Base-by-base conservation (phyloP, 2,113 vertebrate species). In the Oryzias javanicus region DNA sequence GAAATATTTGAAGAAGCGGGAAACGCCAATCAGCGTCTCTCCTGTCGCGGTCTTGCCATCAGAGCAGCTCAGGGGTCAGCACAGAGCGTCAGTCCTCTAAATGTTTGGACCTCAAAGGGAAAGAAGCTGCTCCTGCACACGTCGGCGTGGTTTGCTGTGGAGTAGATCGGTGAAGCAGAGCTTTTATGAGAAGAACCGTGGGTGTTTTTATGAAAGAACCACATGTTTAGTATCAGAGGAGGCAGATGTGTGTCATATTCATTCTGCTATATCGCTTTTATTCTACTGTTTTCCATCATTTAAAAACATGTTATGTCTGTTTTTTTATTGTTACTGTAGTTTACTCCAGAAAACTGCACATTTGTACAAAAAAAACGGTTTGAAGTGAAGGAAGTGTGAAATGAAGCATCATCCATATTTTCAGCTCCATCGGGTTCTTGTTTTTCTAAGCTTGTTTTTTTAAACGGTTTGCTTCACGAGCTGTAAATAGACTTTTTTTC, bases 361-460 rank as follows among this genome's bases (percentile, higher is more conserved):
- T 44, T 66, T 80, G 51, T 64, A 47, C 19, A 41, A 61, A 67
- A 64, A 49, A 67, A 15, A 2, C 49, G 69, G n/a, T 6, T 40
- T 56, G 47, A 29, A 59, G 42, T 59, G 51, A 73, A 66, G 50
- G 68, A 78, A 72, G 64, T 67, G 60, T 76, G 70, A 66, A 68
- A 50, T 59, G 67, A 67, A 20, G 55, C 47, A 49, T 63, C 63
- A 58, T 70, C 66, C 52, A 44, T 81, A 61, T 79, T 55, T 60
- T 74, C 70, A 74, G 41, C 60, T 66, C 60, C 52, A 29, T 78
- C 25, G 22, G 58, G 19, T 72, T 69, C 18, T 81, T 67, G 62
- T 72, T 85, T 86, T 85, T 78, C 55, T 88, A 78, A 77, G 24
- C 58, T 64, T 51, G 42, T 79, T 85, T 80, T 72, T 86, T 76